phyloP scores from a whole-genome alignment of 2,888 invertebrate species.

The Apamea monoglypha region DNA sequence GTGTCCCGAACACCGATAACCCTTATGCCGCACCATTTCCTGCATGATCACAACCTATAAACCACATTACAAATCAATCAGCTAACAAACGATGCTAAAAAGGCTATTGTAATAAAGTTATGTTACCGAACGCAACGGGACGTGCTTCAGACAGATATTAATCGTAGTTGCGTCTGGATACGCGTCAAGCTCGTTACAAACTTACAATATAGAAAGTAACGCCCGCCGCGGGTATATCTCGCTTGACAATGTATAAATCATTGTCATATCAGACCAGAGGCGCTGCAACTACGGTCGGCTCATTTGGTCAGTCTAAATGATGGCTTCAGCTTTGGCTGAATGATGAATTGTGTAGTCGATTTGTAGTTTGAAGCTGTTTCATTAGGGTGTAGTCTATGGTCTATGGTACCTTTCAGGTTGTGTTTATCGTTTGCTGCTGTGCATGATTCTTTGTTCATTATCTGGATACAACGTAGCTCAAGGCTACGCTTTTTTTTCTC shows the following conservation, averaged over 20 bases:
- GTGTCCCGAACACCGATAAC: neutral
- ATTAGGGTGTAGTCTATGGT: slow-evolving; percentile 44
- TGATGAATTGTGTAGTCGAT: slow-evolving; percentile 67
- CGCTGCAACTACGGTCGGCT: slow-evolving; percentile 69
- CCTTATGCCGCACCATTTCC: slow-evolving; percentile 17
- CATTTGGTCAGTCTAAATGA: slow-evolving; percentile 72
- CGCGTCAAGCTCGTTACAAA: slow-evolving; percentile 71
- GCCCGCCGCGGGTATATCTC: slow-evolving; percentile 65
- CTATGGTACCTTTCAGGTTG: slow-evolving; percentile 14
- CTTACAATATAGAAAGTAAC: slow-evolving; percentile 70
- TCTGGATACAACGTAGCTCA: neutral
- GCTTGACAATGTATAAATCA: slow-evolving; percentile 76
- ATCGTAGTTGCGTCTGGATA: slow-evolving; percentile 69
- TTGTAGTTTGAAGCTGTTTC: slow-evolving; percentile 57
- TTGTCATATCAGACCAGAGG: slow-evolving; percentile 77
- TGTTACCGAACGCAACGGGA: slow-evolving; percentile 61
- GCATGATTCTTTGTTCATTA: slow-evolving; percentile 4
- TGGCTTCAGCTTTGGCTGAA: slow-evolving; percentile 60
- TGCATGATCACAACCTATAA: slow-evolving; percentile 18
- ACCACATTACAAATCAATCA: slow-evolving; percentile 61
- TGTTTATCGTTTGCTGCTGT: slow-evolving; percentile 18
- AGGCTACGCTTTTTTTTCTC: neutral
- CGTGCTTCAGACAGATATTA: slow-evolving; percentile 72
- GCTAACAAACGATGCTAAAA: slow-evolving; percentile 63
- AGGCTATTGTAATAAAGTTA: slow-evolving; percentile 66